These are phyloP conservation scores for Villa cingulata DNA, from an alignment of 2,888 invertebrate species.

Conservation along the genomic window DNA sequence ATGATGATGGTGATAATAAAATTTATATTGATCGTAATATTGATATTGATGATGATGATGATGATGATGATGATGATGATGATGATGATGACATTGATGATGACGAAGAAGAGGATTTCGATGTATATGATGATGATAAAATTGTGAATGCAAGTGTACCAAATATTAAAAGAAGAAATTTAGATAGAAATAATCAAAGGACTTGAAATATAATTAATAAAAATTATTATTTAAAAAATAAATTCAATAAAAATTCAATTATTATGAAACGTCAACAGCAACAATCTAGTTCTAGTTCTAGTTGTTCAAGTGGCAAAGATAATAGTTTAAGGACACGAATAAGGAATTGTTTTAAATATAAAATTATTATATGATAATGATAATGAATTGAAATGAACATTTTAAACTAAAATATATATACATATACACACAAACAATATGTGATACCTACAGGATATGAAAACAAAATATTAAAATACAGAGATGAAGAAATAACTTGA, in stretches of 20 bases:
- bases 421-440: no score
- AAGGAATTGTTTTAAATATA: slow-evolving; percentile 18
- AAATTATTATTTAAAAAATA: no score
- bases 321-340: slow-evolving; percentile 10
- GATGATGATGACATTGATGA: no score
- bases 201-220: background rate
- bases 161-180: background rate
- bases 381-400: no score
- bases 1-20: slow-evolving; percentile 19
- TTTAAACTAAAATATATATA: no score
- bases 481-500: no score
- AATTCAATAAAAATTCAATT: no score
- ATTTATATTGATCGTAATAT: no score
- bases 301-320: slow-evolving; percentile 6
- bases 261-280: no score
- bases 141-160: slow-evolving; percentile 29
- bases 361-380: slow-evolving; percentile 14
- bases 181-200: background rate
- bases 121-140: slow-evolving; percentile 29
- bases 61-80: slow-evolving; percentile 21
- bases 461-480: no score
- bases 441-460: no score
- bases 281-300: slow-evolving; percentile 25
- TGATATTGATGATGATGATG: background rate
- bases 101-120: slow-evolving; percentile 11